phyloP scores from a whole-genome alignment of 2,797 vertebrate species.

The Chloroceryle inda region DNA sequence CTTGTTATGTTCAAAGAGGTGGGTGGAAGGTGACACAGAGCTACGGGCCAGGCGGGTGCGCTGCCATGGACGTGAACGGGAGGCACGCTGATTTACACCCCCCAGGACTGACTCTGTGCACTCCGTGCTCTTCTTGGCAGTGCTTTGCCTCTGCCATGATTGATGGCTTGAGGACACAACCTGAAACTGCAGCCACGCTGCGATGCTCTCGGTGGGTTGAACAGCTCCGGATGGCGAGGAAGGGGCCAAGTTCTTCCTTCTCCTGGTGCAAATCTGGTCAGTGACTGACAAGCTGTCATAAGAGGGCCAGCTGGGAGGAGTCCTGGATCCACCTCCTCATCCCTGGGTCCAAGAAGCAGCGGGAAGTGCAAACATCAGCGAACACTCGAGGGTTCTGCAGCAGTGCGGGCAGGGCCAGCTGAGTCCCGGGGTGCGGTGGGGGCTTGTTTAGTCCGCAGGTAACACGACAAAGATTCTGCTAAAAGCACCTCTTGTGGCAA shows the following conservation, averaged over 20 bases:
- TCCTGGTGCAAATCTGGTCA: not conserved
- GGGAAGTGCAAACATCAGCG: not conserved
- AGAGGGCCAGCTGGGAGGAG: fast-evolving
- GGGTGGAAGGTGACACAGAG: not conserved
- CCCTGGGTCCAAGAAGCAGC: not conserved
- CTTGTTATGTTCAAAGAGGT: not conserved
- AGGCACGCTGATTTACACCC: not conserved
- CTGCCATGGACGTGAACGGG: not conserved
- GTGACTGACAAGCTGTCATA: not conserved
- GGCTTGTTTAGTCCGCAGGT: not conserved
- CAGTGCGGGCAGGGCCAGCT: not conserved
- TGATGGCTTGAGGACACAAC: not conserved
- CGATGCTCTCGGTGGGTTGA: fast-evolving
- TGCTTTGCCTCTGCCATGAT: not conserved
- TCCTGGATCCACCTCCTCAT: not conserved
- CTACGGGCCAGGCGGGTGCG: not conserved
- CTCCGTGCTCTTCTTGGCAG: not conserved
- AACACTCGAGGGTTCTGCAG: not conserved
- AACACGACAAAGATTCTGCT: not conserved
- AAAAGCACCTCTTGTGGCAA: not conserved
- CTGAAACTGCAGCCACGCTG: not conserved
- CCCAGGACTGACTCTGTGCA: not conserved
- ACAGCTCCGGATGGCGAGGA: fast-evolving
- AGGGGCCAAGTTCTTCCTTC: not conserved
- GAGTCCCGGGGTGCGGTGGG: not conserved